These are phyloP conservation scores for Cryptomyrus ogoouensis DNA, from an alignment of 2,113 vertebrate species.

Conservation along the genomic window DNA sequence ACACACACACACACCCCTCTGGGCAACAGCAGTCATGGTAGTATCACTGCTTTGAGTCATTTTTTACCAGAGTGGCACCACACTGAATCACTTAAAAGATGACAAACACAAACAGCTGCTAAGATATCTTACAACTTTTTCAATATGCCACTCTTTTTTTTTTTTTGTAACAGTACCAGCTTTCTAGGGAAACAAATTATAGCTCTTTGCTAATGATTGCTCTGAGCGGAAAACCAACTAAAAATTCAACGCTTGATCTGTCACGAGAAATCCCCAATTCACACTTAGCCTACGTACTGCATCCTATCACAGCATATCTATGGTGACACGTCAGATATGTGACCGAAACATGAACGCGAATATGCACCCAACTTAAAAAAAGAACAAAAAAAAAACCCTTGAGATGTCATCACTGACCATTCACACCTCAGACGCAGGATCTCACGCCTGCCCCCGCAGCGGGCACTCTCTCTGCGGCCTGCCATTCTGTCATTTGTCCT, in stretches of 20 bases:
- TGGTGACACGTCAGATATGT: background rate
- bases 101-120: background rate
- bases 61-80: background rate
- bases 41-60: background rate
- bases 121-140: background rate
- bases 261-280: background rate
- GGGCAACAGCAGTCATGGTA: background rate
- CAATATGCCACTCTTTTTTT: background rate
- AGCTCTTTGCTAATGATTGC: background rate
- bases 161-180: background rate
- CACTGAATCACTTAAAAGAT: background rate
- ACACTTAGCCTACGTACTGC: background rate
- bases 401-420: background rate
- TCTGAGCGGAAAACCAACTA: background rate
- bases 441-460: background rate
- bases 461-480: background rate
- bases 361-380: background rate
- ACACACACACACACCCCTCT: too few species aligned
- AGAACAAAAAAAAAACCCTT: background rate
- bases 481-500: background rate
- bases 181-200: background rate
- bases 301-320: background rate
- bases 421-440: background rate
- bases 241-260: background rate
- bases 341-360: background rate